Evolutionary conservation across 2,113 vertebrate species (phyloP).

Genomic region (Trachemys scripta): DNA sequence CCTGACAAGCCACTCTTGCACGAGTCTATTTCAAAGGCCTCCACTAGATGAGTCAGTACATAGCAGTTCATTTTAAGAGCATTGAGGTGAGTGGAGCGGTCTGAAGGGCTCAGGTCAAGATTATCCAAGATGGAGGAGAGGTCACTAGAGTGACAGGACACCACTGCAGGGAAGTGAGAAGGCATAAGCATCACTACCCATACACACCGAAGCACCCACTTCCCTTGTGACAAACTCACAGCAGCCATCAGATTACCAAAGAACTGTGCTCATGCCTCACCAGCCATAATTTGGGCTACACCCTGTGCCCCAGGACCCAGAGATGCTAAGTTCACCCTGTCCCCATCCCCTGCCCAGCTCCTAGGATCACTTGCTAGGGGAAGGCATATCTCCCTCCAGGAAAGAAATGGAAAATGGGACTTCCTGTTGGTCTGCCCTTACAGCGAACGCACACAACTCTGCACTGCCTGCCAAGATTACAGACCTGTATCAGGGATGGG

Average conservation of each 20-base stretch:
- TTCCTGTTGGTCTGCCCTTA: slow-evolving; percentile 86
- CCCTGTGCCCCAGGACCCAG: slow-evolving; percentile 52
- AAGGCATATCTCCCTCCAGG: background rate
- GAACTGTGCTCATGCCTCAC: slow-evolving; percentile 83
- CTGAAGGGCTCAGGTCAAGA: slow-evolving; percentile 72
- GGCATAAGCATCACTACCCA: background rate
- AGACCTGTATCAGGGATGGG: slow-evolving; percentile 72
- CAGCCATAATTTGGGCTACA: slow-evolving; percentile 24
- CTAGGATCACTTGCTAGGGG: slow-evolving; percentile 36
- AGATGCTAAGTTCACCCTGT: slow-evolving; percentile 12
- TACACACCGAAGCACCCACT: background rate
- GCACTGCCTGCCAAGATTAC: slow-evolving; percentile 85
- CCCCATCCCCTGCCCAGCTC: background rate
- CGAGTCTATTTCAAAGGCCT: slow-evolving; percentile 87
- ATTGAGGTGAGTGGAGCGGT: slow-evolving; percentile 87
- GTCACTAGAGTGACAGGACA: slow-evolving; percentile 84
- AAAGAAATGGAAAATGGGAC: background rate
- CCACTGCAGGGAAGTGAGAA: slow-evolving; percentile 80
- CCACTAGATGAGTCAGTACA: slow-evolving; percentile 87
- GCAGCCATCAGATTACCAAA: slow-evolving; percentile 90
- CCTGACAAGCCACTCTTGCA: slow-evolving; percentile 81
- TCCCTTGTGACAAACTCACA: slow-evolving; percentile 1
- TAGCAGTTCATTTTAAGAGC: slow-evolving; percentile 96
- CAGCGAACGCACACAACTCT: slow-evolving; percentile 78
- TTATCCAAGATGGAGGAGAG: slow-evolving; percentile 83